Evolutionary conservation across 2,113 vertebrate species (phyloP).

Genomic region (Triplophysa siluroides): DNA sequence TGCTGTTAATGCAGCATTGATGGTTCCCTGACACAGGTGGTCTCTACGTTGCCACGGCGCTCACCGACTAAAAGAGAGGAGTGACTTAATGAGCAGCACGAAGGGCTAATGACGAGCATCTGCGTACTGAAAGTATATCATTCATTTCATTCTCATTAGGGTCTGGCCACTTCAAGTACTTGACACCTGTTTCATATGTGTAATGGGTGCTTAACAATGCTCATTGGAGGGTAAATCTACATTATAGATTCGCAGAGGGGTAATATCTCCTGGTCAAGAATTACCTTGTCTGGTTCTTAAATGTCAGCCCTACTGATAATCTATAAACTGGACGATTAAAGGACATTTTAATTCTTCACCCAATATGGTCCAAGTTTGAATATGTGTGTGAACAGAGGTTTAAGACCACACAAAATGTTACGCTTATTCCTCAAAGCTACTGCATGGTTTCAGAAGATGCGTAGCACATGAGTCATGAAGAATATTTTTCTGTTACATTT

Average conservation of each 20-base stretch:
- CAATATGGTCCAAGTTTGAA: too few relatives aligned
- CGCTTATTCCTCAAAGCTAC: too few relatives aligned
- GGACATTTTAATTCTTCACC: too few relatives aligned
- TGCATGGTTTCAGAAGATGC: too few relatives aligned
- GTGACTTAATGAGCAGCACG: conserved; percentile 12
- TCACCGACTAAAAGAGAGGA: background rate
- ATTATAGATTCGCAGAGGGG: background rate
- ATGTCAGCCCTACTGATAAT: too few relatives aligned
- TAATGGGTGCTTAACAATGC: conserved; percentile 18
- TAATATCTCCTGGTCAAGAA: background rate
- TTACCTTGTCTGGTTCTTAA: background rate
- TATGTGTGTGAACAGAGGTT: too few relatives aligned
- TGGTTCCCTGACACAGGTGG: conserved; percentile 34
- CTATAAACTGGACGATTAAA: too few relatives aligned
- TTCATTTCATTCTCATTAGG: conserved; percentile 25
- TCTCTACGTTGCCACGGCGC: conserved; percentile 33
- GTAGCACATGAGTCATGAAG: too few relatives aligned
- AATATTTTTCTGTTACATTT: too few relatives aligned
- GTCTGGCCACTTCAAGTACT: conserved; percentile 2
- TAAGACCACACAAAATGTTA: too few relatives aligned
- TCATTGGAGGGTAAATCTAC: conserved; percentile 7
- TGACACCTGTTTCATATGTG: conserved; percentile 11
- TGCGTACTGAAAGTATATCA: conserved; percentile 12
- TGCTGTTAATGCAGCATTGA: conserved; percentile 13
- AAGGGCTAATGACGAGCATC: conserved; percentile 21